Evolutionary conservation across 2,113 vertebrate genomes (phyloP).

Genomic region (Chaetodon auriga): DNA sequence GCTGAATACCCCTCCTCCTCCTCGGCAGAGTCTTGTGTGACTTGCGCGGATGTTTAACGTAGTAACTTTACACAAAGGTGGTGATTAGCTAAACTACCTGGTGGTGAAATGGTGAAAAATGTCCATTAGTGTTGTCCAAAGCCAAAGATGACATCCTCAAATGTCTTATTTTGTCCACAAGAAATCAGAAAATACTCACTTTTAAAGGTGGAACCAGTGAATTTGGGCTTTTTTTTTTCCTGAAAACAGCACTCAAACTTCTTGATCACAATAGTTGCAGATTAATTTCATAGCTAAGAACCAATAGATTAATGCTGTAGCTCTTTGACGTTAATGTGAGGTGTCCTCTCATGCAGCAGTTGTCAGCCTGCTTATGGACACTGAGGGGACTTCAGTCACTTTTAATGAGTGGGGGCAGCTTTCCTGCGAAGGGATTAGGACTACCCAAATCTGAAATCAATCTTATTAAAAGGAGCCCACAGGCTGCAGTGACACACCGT

Average conservation of each 20-base stretch:
- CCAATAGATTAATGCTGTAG: too few species aligned
- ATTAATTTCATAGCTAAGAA: too few species aligned
- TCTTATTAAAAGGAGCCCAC: constrained; percentile 45
- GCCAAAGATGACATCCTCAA: too few species aligned
- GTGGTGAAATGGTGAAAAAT: too few species aligned
- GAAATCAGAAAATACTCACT: too few species aligned
- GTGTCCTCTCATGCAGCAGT: not conserved
- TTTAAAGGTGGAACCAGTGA: too few species aligned
- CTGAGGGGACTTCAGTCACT: constrained; percentile 5
- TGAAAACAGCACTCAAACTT: too few species aligned
- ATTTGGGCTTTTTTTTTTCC: too few species aligned
- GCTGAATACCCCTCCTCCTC: constrained; percentile 1
- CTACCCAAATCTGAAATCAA: constrained; percentile 37
- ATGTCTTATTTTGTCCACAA: too few species aligned
- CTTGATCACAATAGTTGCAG: too few species aligned
- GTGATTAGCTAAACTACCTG: not conserved
- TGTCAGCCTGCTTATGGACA: not conserved
- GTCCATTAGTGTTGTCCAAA: too few species aligned
- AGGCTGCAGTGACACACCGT: constrained; percentile 8
- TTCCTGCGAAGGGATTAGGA: constrained; percentile 58
- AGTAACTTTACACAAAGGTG: not conserved
- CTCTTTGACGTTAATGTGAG: not conserved
- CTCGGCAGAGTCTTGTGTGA: not conserved
- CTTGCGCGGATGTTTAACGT: not conserved
- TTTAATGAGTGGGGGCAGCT: constrained; percentile 50